Conservation (phyloP, 2,888 invertebrate species). For the Hypselothyrea guttata region DNA sequence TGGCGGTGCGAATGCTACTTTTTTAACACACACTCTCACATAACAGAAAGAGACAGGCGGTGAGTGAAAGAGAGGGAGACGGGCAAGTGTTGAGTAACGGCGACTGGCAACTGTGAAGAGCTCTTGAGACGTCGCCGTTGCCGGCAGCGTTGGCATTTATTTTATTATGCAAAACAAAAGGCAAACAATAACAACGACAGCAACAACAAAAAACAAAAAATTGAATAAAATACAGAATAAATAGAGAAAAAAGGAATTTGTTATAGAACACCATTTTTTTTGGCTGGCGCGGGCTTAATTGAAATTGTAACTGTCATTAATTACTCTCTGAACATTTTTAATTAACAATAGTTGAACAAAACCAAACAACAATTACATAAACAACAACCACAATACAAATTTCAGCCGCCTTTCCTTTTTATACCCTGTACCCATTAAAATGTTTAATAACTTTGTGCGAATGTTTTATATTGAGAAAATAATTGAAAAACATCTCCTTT, state of each 20-base stretch:
- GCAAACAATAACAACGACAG: constrained; percentile 37
- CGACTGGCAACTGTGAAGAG: constrained; percentile 68
- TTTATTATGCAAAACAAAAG: constrained; percentile 70
- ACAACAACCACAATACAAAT: constrained; percentile 49
- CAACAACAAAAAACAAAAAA: constrained; percentile 23
- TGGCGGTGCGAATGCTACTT: constrained; percentile 80
- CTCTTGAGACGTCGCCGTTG: constrained; percentile 61
- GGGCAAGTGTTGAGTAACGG: constrained; percentile 43
- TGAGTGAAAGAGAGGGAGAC: constrained; percentile 17
- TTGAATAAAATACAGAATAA: constrained; percentile 35
- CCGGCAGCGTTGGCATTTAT: constrained; percentile 74
- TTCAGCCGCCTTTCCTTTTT: constrained; percentile 27
- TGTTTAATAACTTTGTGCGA: too few species aligned
- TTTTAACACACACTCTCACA: constrained; percentile 31
- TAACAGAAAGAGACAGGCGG: constrained; percentile 8
- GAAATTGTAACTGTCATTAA: constrained; percentile 82
- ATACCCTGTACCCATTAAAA: constrained; percentile 16
- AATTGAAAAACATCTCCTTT: constrained; percentile 76
- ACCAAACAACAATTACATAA: constrained; percentile 45
- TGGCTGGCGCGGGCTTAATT: constrained; percentile 61
- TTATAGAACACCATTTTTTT: constrained; percentile 65
- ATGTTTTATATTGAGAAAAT: too few species aligned
- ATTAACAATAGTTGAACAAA: constrained; percentile 58
- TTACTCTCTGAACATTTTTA: constrained; percentile 81
- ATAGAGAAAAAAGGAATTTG: constrained; percentile 29